Conservation (phyloP, 2,113 vertebrate species). For the Nothobranchius furzeri region DNA sequence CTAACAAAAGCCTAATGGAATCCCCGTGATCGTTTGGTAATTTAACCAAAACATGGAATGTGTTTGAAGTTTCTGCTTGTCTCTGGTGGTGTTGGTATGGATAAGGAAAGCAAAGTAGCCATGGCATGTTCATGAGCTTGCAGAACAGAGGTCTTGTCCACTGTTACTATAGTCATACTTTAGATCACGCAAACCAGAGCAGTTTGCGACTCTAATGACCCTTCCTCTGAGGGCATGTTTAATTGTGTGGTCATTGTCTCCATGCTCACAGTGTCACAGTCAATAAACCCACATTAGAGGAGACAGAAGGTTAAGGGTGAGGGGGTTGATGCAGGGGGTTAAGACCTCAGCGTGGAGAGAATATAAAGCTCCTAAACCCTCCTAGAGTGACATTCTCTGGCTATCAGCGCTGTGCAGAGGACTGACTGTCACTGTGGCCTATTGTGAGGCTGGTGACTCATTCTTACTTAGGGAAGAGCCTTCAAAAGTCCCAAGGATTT, state of each 20-base stretch:
- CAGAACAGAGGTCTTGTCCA: too few relatives aligned
- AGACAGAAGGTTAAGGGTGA: conserved; percentile 69
- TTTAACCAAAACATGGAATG: conserved; percentile 24
- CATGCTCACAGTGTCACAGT: conserved; percentile 75
- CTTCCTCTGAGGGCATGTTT: conserved; percentile 62
- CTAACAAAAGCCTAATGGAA: conserved; percentile 37
- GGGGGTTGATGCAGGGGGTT: conserved; percentile 59
- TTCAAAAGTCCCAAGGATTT: conserved; percentile 60
- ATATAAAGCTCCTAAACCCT: conserved; percentile 62
- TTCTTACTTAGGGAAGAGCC: conserved; percentile 43
- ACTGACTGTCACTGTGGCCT: conserved; percentile 65
- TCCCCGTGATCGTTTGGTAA: conserved; percentile 41
- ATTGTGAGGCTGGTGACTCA: conserved; percentile 72
- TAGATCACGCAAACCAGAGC: conserved; percentile 26
- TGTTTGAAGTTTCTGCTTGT: conserved; percentile 10
- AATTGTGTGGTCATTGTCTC: conserved; percentile 75
- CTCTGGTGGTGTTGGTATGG: conserved; percentile 30
- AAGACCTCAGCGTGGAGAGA: conserved; percentile 63
- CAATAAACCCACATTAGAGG: conserved; percentile 76
- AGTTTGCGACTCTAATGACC: conserved; percentile 57
- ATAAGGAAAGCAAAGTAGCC: not conserved
- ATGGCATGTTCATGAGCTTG: too few relatives aligned
- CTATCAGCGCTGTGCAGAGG: conserved; percentile 51
- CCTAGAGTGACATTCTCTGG: conserved; percentile 55
- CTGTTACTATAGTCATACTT: conserved; percentile 1